Percentiles rank a stretch among this genome's conserved stretches.
Evolutionary conservation across 2,797 vertebrate genomes (phyloP).

Genomic region (Enteromius unitaeniatus): DNA sequence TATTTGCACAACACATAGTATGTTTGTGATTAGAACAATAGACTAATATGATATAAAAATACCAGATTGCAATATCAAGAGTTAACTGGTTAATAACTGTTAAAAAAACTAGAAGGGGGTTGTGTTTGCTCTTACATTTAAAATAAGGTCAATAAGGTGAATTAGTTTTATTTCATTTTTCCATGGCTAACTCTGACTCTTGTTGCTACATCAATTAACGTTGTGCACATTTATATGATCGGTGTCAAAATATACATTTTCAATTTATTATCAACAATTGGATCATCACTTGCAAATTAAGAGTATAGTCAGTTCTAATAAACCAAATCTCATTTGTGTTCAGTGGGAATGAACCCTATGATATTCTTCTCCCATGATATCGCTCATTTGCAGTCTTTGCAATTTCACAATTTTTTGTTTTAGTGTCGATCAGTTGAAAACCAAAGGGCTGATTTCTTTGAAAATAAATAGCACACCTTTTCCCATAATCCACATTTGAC

Average conservation of each 20-base stretch:
- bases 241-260: neutral
- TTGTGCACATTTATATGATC: neutral
- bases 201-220: neutral
- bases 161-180: too few species aligned
- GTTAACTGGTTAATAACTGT: too few species aligned
- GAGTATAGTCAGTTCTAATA: neutral
- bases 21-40: too few species aligned
- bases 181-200: neutral
- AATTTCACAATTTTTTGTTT: neutral
- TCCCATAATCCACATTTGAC: neutral
- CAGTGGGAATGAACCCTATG: neutral
- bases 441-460: neutral
- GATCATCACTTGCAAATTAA: neutral
- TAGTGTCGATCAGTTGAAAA: neutral
- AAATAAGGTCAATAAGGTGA: neutral
- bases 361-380: neutral
- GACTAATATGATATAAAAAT: too few species aligned
- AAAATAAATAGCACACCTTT: conserved; percentile 2
- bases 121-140: neutral
- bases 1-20: too few species aligned
- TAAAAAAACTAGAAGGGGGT: too few species aligned
- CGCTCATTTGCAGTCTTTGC: neutral
- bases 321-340: neutral
- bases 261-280: neutral
- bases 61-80: too few species aligned